These are phyloP conservation scores for Rhea americana DNA, from an alignment of 2,113 vertebrate genomes.

Conservation along the genomic window DNA sequence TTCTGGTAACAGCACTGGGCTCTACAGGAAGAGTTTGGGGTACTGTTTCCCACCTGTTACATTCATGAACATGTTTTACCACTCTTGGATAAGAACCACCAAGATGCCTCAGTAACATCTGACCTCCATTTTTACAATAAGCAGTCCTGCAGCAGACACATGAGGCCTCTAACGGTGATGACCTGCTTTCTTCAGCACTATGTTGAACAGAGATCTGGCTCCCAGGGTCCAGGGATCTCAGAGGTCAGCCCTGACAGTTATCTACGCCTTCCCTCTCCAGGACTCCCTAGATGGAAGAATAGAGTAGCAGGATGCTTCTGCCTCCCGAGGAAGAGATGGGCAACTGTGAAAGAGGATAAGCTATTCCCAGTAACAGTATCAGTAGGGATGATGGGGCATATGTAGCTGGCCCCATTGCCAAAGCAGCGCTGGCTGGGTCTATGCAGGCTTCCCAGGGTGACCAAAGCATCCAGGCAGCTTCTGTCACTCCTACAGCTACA, in stretches of 20 bases:
- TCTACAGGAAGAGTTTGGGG: background rate
- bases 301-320: background rate
- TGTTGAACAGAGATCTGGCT: background rate
- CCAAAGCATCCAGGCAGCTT: fast-evolving
- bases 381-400: no score
- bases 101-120: background rate
- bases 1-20: background rate
- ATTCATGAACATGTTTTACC: background rate
- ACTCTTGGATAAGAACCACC: background rate
- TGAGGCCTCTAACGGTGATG: background rate
- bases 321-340: background rate
- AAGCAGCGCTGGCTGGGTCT: fast-evolving
- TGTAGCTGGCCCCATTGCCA: background rate
- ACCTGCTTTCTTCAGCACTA: background rate
- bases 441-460: background rate
- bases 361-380: background rate
- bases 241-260: background rate
- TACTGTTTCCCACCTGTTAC: background rate
- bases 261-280: background rate
- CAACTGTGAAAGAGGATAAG: background rate
- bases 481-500: background rate
- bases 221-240: background rate
- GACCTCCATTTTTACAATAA: background rate
- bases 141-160: background rate
- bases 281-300: background rate